Evolutionary conservation across 2,113 vertebrate species (phyloP).

Genomic region (Hemiprocne comata): DNA sequence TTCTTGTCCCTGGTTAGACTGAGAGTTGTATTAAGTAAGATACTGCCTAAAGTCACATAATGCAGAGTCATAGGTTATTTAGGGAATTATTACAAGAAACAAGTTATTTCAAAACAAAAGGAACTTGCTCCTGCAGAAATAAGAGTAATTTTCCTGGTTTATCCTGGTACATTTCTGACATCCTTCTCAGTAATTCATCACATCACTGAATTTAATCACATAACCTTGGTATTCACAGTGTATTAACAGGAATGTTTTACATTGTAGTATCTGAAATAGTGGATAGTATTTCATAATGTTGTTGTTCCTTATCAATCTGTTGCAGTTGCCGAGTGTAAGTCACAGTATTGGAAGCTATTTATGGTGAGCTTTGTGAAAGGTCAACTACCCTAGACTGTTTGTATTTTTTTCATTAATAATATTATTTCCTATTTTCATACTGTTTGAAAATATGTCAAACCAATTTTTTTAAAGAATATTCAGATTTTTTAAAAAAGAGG

Average conservation of each 20-base stretch:
- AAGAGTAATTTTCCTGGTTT: not conserved
- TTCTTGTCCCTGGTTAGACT: not conserved
- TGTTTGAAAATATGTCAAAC: not conserved
- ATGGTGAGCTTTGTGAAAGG: constrained; percentile 52
- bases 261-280: not conserved
- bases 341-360: constrained; percentile 42
- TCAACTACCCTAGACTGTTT: constrained; percentile 31
- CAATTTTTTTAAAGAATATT: not conserved
- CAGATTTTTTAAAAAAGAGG: not conserved
- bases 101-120: not conserved
- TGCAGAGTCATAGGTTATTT: not conserved
- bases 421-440: constrained; percentile 8
- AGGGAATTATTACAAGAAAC: not conserved
- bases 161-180: not conserved
- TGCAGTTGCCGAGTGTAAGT: constrained; percentile 41
- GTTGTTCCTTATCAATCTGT: constrained; percentile 51
- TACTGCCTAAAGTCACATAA: not conserved
- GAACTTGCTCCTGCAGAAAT: not conserved
- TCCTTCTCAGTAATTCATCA: not conserved
- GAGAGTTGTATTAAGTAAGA: not conserved
- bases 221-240: not conserved
- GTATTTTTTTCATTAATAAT: constrained; percentile 40
- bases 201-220: not conserved
- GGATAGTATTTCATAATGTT: not conserved
- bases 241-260: not conserved